Evolutionary conservation across 1,140 invertebrate species (phyloP).

Genomic region (Pentalonia nigronervosa): DNA sequence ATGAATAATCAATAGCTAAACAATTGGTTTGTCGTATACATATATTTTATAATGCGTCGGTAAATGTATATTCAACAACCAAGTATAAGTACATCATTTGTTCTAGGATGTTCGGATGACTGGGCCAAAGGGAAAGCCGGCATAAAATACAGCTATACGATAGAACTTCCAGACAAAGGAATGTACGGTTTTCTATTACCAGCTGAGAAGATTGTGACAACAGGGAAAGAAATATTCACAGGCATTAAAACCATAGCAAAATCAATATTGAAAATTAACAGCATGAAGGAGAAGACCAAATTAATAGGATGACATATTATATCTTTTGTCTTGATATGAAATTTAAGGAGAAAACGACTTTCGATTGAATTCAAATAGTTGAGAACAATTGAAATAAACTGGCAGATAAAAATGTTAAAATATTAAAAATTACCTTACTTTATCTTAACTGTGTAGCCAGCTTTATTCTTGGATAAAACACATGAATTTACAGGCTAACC

Average conservation of each 20-base stretch:
- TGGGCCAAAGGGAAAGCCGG: constrained; percentile 85
- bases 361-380: not conserved
- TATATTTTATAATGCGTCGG: not conserved
- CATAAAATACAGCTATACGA: constrained; percentile 88
- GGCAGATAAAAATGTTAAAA: not conserved
- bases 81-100: not conserved
- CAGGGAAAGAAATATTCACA: constrained; percentile 83
- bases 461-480: not conserved
- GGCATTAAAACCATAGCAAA: constrained; percentile 78
- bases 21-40: not conserved
- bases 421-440: not conserved
- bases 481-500: not conserved
- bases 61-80: not conserved
- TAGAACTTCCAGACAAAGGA: constrained; percentile 88
- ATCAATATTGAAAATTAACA: constrained; percentile 53
- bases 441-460: not conserved
- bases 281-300: not conserved
- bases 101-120: constrained; percentile 84
- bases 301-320: not conserved
- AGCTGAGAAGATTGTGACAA: constrained; percentile 79
- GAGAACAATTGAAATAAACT: not conserved
- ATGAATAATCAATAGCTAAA: not conserved
- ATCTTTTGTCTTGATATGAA: not conserved
- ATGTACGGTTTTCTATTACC: constrained; percentile 88
- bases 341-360: not conserved